Base-by-base conservation (phyloP, 2,888 invertebrate species). In the Galerucella pusilla region DNA sequence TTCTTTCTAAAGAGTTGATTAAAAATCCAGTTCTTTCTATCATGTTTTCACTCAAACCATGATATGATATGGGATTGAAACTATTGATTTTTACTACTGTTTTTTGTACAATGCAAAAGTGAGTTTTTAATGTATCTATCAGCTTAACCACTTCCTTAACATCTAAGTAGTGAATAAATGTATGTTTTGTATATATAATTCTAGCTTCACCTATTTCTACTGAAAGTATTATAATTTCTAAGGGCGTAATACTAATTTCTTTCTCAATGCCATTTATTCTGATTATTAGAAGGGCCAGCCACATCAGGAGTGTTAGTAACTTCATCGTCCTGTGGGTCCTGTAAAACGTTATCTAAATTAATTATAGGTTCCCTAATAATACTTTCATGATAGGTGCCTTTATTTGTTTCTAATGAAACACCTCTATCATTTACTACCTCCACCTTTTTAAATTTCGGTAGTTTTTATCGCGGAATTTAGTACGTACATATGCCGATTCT, bases 401-500 rank as follows among this genome's bases (percentile, higher is more conserved):
- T 61, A 28, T 28, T 11, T 20, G 25, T 61, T 61, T 61, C 28
- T 12, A 61, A 28, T 57, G 28, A 61, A 2, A 61, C 10, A 28
- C 28, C 60, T 6, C 11, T 20, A 11, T 61, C 28, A 20, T 61
- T 28, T 20, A 61, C 6, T 2, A 61, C 54, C 4, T 45, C 45
- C 0, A 59, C 35, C 25, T 52, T 59, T 59, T 59, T 35, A 5
- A 59, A 57, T 35, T 59, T 59, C 12, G 16, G 42, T 12, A 10
- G 9, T n/a, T 45, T 49, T 66, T 66, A 42, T 66, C 16, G 10
- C 46, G 66, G 16, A n/a, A 25, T 16, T 66, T 66, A 25, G 49
- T 66, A 10, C 14, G 14, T n/a, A 66, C 11, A 49, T 66, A 49
- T 9, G 68, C 68, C 14, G 14, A n/a, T n/a, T 68, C 20, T 59